Conservation (phyloP, 2,113 vertebrate species). For the Agapornis roseicollis region DNA sequence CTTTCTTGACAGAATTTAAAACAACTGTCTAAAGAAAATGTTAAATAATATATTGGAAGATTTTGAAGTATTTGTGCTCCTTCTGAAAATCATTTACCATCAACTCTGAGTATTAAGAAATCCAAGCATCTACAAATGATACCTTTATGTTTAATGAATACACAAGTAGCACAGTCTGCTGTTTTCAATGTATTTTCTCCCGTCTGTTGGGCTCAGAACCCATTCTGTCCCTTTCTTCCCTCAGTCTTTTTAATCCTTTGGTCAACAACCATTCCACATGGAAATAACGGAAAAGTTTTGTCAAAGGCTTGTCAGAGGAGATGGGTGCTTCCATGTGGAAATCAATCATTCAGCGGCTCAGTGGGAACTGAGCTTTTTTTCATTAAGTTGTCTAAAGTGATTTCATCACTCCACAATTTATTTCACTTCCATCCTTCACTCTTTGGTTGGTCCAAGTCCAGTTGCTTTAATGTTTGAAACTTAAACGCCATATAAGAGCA, state of each 20-base stretch:
- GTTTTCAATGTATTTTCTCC: neutral
- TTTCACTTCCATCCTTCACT: neutral
- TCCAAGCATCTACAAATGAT: neutral
- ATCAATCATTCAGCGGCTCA: slow-evolving; percentile 47
- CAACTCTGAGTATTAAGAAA: neutral
- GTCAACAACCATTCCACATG: neutral
- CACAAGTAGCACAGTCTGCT: neutral
- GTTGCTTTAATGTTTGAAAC: neutral
- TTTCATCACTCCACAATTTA: slow-evolving; percentile 42
- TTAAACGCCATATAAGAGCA: neutral
- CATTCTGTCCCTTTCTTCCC: neutral
- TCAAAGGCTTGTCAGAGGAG: slow-evolving; percentile 24
- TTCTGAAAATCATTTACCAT: neutral
- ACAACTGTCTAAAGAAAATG: neutral
- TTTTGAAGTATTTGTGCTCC: neutral
- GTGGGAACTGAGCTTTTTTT: slow-evolving; percentile 26
- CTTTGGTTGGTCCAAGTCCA: neutral
- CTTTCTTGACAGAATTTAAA: neutral
- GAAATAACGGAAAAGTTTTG: slow-evolving; percentile 35
- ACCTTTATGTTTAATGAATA: neutral
- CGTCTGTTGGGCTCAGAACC: neutral
- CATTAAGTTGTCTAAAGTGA: slow-evolving; percentile 62
- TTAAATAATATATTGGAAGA: neutral
- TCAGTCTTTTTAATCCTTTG: neutral
- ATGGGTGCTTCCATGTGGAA: slow-evolving; percentile 58